Percentiles rank a stretch among this genome's conserved stretches.
Evolutionary conservation across 2,888 invertebrate genomes (phyloP).

Genomic region (Epinotia nisella): DNA sequence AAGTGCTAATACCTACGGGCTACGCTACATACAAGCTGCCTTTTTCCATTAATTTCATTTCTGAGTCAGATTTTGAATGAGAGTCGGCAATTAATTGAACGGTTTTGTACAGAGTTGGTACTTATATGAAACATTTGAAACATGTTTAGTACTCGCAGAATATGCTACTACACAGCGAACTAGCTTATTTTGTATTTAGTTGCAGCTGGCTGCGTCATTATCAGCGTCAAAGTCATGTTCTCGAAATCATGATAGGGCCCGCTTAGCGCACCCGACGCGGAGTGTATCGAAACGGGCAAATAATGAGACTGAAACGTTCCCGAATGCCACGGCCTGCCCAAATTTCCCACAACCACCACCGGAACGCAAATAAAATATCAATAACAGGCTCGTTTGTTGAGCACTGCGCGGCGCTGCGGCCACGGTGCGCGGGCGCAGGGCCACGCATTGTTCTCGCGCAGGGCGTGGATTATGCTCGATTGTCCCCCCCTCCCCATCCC

Average conservation of each 20-base stretch:
- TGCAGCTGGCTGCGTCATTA: neutral
- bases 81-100: no score
- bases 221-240: neutral
- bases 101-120: no score
- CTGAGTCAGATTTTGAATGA: no score
- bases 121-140: no score
- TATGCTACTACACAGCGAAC: no score
- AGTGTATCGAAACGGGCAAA: slow-evolving; percentile 3
- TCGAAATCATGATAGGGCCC: neutral
- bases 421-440: slow-evolving; percentile 29
- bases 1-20: no score
- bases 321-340: slow-evolving; percentile 1
- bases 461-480: slow-evolving; percentile 55
- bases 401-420: slow-evolving; percentile 59
- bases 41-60: no score
- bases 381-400: slow-evolving; percentile 76
- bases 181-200: neutral
- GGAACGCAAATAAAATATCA: slow-evolving; percentile 68
- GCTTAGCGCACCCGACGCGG: neutral
- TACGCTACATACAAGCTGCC: no score
- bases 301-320: slow-evolving; percentile 26
- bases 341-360: slow-evolving; percentile 46
- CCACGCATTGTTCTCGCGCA: slow-evolving; percentile 67
- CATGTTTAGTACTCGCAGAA: neutral
- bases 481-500: slow-evolving; percentile 29